phyloP scores from a whole-genome alignment of 1,140 invertebrate genomes.

The Trachelipus rathkii region DNA sequence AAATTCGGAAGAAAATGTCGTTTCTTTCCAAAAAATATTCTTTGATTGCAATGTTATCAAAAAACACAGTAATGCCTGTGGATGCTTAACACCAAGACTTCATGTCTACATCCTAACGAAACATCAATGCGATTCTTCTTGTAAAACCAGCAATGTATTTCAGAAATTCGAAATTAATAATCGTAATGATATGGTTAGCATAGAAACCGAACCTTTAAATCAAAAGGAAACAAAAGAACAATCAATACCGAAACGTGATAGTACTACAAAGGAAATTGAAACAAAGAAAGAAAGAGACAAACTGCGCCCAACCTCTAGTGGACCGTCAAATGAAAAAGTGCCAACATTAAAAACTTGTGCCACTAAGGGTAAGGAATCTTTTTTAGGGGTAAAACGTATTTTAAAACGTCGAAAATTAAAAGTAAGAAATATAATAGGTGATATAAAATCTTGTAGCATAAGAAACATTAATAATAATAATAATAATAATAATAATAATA shows the following conservation, averaged over 20 bases:
- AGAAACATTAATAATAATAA: too few relatives aligned
- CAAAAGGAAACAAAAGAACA: not conserved
- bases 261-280: not conserved
- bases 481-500: too few relatives aligned
- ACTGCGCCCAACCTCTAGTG: too few relatives aligned
- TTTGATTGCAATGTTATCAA: slow-evolving; percentile 32
- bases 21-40: slow-evolving; percentile 22
- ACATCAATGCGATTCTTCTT: slow-evolving; percentile 24
- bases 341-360: too few relatives aligned
- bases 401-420: too few relatives aligned
- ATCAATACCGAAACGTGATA: not conserved
- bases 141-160: not conserved
- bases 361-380: too few relatives aligned
- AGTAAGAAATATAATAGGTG: too few relatives aligned
- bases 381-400: too few relatives aligned
- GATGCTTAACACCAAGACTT: slow-evolving; percentile 32
- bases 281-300: not conserved
- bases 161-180: not conserved
- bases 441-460: too few relatives aligned
- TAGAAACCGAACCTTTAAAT: too few relatives aligned
- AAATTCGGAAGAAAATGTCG: not conserved
- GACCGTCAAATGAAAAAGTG: too few relatives aligned
- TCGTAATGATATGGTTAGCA: too few relatives aligned
- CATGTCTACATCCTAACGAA: slow-evolving; percentile 27
- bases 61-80: slow-evolving; percentile 27